Conservation (phyloP, 2,113 vertebrate species). For the Perca fluviatilis region DNA sequence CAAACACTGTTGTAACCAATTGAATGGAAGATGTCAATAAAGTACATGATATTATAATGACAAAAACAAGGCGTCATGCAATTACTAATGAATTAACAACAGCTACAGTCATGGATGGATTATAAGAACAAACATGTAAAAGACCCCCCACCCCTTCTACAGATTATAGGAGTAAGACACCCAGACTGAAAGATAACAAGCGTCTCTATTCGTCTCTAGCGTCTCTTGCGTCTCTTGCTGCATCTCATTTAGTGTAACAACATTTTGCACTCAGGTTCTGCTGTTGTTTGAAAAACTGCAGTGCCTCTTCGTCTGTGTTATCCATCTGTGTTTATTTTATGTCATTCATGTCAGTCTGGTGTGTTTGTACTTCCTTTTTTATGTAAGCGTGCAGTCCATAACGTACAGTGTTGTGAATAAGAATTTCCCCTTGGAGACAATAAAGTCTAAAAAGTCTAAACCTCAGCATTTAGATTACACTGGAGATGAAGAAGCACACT, state of each 20-base stretch:
- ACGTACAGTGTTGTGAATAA: too few species aligned
- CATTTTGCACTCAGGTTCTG: background rate
- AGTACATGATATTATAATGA: background rate
- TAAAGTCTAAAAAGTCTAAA: background rate
- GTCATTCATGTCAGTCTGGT: too few species aligned
- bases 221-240: background rate
- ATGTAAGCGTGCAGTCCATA: too few species aligned
- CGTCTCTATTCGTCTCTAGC: too few species aligned
- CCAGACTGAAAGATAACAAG: background rate
- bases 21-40: slow-evolving; percentile 4
- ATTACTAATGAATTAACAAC: slow-evolving; percentile 1
- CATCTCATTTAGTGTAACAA: background rate
- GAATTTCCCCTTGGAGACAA: too few species aligned
- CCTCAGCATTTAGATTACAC: background rate
- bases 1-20: background rate
- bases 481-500: background rate
- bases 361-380: too few species aligned
- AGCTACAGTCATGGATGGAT: slow-evolving; percentile 20
- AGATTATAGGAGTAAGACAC: background rate
- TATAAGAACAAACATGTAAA: background rate
- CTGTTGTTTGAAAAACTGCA: background rate
- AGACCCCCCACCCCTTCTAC: background rate
- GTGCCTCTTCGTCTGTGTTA: too few species aligned
- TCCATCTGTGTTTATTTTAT: too few species aligned
- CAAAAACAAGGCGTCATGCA: slow-evolving; percentile 8